phyloP scores from a whole-genome alignment of 2,888 invertebrate species.

The Sturmia bella region DNA sequence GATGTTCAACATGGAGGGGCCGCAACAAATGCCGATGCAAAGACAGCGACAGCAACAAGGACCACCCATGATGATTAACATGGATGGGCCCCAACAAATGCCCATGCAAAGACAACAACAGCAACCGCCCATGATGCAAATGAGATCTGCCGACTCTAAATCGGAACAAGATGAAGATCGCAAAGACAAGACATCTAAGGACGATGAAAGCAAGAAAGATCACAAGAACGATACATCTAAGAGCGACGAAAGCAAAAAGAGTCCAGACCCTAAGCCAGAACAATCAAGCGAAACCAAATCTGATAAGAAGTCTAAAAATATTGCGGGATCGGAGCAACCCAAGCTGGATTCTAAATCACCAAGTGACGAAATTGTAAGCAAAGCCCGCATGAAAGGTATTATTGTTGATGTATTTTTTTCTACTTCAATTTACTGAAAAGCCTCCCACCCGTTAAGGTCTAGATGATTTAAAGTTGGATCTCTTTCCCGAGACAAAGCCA shows the following conservation, averaged over 20 bases:
- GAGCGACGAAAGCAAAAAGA: constrained; percentile 23
- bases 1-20: background rate
- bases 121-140: constrained; percentile 20
- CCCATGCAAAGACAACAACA: constrained; percentile 20
- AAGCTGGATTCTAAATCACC: constrained; percentile 73
- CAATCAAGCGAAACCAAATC: background rate
- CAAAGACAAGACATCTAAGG: no score
- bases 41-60: background rate
- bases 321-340: background rate
- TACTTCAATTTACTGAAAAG: constrained; percentile 62
- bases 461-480: constrained; percentile 66
- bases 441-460: constrained; percentile 65
- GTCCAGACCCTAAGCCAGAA: constrained; percentile 5
- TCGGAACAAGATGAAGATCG: no score
- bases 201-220: no score
- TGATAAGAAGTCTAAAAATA: background rate
- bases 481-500: constrained; percentile 67
- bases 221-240: constrained; percentile 27
- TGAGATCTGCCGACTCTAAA: constrained; percentile 46
- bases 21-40: background rate
- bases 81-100: constrained; percentile 8
- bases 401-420: constrained; percentile 76
- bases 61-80: background rate
- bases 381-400: constrained; percentile 77
- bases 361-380: constrained; percentile 72